phyloP scores from a whole-genome alignment of 2,113 vertebrate genomes.

The Lycocorax pyrrhopterus region DNA sequence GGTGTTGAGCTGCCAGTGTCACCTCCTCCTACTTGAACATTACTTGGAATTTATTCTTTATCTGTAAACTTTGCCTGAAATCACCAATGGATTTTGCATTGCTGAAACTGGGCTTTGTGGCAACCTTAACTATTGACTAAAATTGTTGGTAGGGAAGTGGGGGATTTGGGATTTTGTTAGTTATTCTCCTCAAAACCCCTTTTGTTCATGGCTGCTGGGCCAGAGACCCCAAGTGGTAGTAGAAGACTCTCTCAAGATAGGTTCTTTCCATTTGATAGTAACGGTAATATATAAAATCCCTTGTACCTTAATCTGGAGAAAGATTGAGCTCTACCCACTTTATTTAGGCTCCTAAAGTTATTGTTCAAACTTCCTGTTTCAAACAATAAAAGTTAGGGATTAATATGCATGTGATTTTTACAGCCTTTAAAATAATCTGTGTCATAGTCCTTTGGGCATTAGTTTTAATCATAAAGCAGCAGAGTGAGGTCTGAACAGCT shows the following conservation, averaged over 20 bases:
- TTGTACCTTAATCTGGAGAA: background rate
- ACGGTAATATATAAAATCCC: background rate
- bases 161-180: accelerated
- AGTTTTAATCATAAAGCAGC: background rate
- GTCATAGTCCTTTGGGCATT: background rate
- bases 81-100: background rate
- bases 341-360: background rate
- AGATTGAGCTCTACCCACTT: background rate
- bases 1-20: background rate
- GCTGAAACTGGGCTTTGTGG: background rate
- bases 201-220: background rate
- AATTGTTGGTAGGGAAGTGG: background rate
- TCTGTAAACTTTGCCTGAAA: background rate
- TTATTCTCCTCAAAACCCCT: background rate
- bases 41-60: background rate
- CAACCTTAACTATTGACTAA: background rate
- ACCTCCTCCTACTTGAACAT: background rate
- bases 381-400: background rate
- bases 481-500: background rate
- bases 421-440: background rate
- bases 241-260: background rate
- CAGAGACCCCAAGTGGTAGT: background rate
- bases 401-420: background rate
- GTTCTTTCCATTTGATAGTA: background rate
- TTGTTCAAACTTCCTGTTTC: background rate